Evolutionary conservation across 1,140 invertebrate species (phyloP).

Genomic region (Akabosia matsudoensis): DNA sequence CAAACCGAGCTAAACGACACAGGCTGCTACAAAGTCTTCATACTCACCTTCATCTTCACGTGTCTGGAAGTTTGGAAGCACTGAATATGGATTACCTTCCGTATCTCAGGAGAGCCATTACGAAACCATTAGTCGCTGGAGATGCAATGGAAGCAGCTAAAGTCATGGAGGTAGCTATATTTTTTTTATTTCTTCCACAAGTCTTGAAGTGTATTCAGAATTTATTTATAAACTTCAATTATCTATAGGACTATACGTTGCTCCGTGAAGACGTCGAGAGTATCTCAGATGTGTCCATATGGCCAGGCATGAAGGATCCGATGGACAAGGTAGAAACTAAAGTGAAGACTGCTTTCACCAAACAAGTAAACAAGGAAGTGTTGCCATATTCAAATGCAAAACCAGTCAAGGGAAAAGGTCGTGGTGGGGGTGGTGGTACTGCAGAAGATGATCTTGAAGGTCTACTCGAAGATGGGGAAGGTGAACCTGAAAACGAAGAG

Average conservation of each 20-base stretch:
- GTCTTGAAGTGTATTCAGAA: neutral
- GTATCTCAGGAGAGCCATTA: constrained; percentile 66
- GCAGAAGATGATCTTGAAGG: constrained; percentile 54
- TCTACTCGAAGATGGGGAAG: constrained; percentile 52
- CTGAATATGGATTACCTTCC: constrained; percentile 79
- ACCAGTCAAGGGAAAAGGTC: constrained; percentile 58
- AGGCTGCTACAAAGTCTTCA: constrained; percentile 78
- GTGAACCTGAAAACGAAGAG: constrained; percentile 51
- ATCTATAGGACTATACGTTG: constrained; percentile 70
- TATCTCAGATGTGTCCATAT: constrained; percentile 76
- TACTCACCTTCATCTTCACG: constrained; percentile 65
- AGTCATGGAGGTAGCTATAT: constrained; percentile 58
- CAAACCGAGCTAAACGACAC: constrained; percentile 73
- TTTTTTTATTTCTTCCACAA: neutral
- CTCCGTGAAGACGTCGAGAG: constrained; percentile 87
- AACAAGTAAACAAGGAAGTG: constrained; percentile 81
- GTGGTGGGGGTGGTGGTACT: constrained; percentile 50
- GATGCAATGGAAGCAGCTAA: constrained; percentile 71
- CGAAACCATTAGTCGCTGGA: constrained; percentile 66
- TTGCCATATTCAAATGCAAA: constrained; percentile 67
- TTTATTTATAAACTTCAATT: constrained; percentile 3
- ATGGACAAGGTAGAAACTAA: constrained; percentile 73
- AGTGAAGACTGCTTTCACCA: constrained; percentile 89
- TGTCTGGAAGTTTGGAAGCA: constrained; percentile 71
- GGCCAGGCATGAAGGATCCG: constrained; percentile 73